Percentiles rank a stretch among this genome's conserved stretches.
Conservation (phyloP, 2,888 invertebrate species). For the Macrophya annulata region DNA sequence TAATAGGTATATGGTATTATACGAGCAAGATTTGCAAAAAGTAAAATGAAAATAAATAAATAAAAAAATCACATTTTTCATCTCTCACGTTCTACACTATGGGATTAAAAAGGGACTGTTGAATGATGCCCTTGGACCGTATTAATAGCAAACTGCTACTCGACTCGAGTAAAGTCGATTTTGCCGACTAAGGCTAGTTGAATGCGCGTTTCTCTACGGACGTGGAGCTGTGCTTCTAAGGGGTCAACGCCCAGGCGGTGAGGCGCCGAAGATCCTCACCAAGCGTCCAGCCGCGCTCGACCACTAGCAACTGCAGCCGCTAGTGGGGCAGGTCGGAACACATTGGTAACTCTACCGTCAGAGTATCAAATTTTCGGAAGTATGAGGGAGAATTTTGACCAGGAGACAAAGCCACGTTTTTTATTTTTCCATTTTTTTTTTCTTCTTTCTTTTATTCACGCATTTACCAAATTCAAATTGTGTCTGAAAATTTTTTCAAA, state of each 20-base stretch:
- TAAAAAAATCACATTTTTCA: background rate
- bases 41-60: background rate
- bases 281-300: conserved; percentile 55
- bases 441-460: background rate
- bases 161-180: conserved; percentile 33
- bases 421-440: background rate
- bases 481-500: background rate
- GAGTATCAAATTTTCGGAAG: conserved; percentile 25
- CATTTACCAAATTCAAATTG: background rate
- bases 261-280: conserved; percentile 76
- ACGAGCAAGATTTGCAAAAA: background rate
- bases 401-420: background rate
- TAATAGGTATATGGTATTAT: background rate
- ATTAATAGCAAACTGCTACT: conserved; percentile 33
- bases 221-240: conserved; percentile 47
- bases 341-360: background rate
- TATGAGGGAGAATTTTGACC: background rate
- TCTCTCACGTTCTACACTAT: background rate
- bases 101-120: conserved; percentile 18
- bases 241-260: conserved; percentile 78
- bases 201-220: conserved; percentile 44
- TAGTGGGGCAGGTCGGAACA: conserved; percentile 55
- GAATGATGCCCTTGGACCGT: conserved; percentile 28
- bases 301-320: conserved; percentile 35
- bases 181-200: conserved; percentile 32